Evolutionary conservation across 2,888 invertebrate genomes (phyloP), one percentile per base, ranked within the genome.

Genomic region (Drosophila phalerata): DNA sequence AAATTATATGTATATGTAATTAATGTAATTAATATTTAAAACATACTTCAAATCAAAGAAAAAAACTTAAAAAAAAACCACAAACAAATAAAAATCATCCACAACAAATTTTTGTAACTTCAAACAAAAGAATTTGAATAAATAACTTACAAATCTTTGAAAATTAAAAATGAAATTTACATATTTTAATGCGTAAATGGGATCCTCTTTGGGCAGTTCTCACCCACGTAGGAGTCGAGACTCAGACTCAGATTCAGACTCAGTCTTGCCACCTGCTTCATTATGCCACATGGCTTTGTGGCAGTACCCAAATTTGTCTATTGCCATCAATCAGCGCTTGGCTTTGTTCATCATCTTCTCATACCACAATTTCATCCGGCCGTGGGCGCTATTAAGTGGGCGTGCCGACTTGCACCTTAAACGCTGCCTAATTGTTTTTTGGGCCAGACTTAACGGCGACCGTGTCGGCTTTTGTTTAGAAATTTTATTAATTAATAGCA

Each of bases 141-240:
- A 84, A 85, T 73, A 69, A 75, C 71, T 57, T 80, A 83, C 76
- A 85, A 85, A 83, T 84, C 81, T 84, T 83, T 77, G 51, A 83
- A 81, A 83, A 76, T 68, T 71, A 48, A 17, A 34, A 30, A 8
- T 10, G 4, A 40, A 45, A 15, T 13, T 19, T 8, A 56, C 42
- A 40, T 34, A 28, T 17, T 47, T 56, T 34, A 17, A 5, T 34
- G 6, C 2, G n/a, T 1, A n/a, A 57, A 51, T 8, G 34, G 52
- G 52, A 17, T 13, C 51, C 55, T 19, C 11, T 9, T 38, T 15
- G 37, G 17, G 28, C 19, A 32, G 10, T 19, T 5, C 30, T 22
- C 55, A 15, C 32, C 42, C 13, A 32, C 42, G 17, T 22, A 13
- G 43, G 43, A 19, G 30, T 30, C 15, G 10, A 15, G 6, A 3